Conservation (phyloP, 2,113 vertebrate genomes). For the Vulpes lagopus region DNA sequence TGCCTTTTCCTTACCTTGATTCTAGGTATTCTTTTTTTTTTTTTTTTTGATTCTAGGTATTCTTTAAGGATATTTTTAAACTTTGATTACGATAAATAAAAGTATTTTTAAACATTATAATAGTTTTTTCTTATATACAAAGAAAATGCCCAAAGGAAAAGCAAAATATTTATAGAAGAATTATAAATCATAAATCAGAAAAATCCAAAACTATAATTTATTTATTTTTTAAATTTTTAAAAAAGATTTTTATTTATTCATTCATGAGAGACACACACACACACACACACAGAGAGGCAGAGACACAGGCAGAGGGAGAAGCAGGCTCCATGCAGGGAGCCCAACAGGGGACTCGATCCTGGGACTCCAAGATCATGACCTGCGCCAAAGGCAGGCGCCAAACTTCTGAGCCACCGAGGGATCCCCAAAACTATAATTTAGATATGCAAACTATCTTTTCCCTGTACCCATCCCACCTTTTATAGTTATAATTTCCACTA, state of each 20-base stretch:
- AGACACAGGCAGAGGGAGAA: too few species aligned
- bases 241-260: too few species aligned
- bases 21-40: background rate
- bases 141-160: background rate
- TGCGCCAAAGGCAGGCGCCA: too few species aligned
- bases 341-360: too few species aligned
- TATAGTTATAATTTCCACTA: background rate
- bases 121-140: background rate
- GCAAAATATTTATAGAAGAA: background rate
- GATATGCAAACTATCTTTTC: constrained; percentile 37
- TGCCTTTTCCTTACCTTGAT: background rate
- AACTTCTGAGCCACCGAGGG: too few species aligned
- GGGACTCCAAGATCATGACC: too few species aligned
- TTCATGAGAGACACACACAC: too few species aligned
- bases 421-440: background rate
- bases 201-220: background rate
- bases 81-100: background rate
- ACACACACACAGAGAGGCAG: too few species aligned
- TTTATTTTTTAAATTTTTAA: too few species aligned
- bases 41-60: background rate
- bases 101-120: background rate
- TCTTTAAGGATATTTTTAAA: background rate
- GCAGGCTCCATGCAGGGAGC: too few species aligned
- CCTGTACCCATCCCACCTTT: background rate
- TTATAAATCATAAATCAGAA: background rate